Conservation (phyloP, 2,888 invertebrate genomes). For the Steinernema carpocapsae region DNA sequence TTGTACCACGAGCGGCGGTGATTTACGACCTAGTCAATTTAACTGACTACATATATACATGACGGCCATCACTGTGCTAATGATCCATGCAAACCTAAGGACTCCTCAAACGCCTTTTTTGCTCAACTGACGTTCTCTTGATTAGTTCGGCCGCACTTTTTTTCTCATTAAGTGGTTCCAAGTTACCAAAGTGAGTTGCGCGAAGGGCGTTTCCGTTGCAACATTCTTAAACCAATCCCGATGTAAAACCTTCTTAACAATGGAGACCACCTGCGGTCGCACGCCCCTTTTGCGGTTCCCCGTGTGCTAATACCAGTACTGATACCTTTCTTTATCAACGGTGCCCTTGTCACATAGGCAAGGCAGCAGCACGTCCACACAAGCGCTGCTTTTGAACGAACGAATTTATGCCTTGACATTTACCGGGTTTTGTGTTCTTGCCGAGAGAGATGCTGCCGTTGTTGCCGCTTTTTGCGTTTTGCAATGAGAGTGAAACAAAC, state of each 20-base stretch:
- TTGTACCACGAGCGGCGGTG: slow-evolving; percentile 14
- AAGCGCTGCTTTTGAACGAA: not conserved
- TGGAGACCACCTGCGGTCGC: slow-evolving; percentile 29
- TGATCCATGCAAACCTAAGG: slow-evolving; percentile 2
- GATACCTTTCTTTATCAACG: not conserved
- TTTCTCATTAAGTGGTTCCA: too few species aligned
- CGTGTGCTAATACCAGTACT: too few species aligned
- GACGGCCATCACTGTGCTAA: not conserved
- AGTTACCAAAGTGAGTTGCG: not conserved
- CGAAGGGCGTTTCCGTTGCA: slow-evolving; percentile 33
- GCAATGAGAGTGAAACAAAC: not conserved
- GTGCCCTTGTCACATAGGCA: not conserved
- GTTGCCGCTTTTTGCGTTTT: not conserved
- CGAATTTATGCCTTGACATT: not conserved
- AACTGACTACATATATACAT: not conserved
- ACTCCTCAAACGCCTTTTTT: too few species aligned
- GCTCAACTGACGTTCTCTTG: not conserved
- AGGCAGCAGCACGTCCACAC: not conserved
- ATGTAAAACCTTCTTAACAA: slow-evolving; percentile 11
- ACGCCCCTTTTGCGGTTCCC: not conserved
- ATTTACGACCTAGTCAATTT: slow-evolving; percentile 26
- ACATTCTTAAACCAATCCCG: slow-evolving; percentile 11
- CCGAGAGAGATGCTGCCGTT: too few species aligned
- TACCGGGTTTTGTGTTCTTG: not conserved
- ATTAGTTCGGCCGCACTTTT: slow-evolving; percentile 25